These are phyloP conservation scores for Micoletzkya japonica DNA, from an alignment of 2,888 invertebrate species.

Conservation along the genomic window DNA sequence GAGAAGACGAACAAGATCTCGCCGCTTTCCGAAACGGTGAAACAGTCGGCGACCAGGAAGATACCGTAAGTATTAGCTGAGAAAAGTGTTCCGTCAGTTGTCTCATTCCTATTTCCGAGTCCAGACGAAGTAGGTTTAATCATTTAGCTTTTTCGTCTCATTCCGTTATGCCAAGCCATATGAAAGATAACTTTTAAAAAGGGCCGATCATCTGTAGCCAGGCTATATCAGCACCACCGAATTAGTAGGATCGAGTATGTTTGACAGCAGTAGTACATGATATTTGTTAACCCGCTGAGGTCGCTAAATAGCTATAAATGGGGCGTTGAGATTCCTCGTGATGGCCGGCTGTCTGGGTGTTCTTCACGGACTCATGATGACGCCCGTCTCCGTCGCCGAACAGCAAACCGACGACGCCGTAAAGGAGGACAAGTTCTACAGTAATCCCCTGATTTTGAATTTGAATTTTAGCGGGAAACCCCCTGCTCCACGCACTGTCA, in stretches of 20 bases:
- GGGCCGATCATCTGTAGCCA: too few species aligned
- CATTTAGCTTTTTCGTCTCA: not conserved
- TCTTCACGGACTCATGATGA: slow-evolving; percentile 57
- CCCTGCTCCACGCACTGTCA: too few species aligned
- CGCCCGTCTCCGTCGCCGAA: slow-evolving; percentile 51
- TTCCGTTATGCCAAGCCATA: not conserved
- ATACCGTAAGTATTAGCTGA: slow-evolving; percentile 21
- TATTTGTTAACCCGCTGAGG: too few species aligned
- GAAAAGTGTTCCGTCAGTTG: too few species aligned
- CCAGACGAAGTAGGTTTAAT: not conserved
- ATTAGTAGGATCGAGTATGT: too few species aligned
- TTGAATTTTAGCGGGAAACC: too few species aligned
- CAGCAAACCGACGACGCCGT: slow-evolving; percentile 34
- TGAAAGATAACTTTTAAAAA: too few species aligned
- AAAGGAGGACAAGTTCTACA: slow-evolving; percentile 36
- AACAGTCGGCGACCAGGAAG: not conserved
- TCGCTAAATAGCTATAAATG: too few species aligned
- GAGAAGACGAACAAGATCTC: not conserved
- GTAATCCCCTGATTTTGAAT: slow-evolving; percentile 24
- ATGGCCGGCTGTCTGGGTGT: slow-evolving; percentile 51
- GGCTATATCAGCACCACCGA: too few species aligned
- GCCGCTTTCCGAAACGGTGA: not conserved
- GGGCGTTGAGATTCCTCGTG: slow-evolving; percentile 47
- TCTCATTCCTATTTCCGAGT: too few species aligned
- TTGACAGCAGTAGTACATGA: too few species aligned